These are phyloP conservation scores for Platyura marginata DNA, from an alignment of 1,140 invertebrate species.

Conservation along the genomic window DNA sequence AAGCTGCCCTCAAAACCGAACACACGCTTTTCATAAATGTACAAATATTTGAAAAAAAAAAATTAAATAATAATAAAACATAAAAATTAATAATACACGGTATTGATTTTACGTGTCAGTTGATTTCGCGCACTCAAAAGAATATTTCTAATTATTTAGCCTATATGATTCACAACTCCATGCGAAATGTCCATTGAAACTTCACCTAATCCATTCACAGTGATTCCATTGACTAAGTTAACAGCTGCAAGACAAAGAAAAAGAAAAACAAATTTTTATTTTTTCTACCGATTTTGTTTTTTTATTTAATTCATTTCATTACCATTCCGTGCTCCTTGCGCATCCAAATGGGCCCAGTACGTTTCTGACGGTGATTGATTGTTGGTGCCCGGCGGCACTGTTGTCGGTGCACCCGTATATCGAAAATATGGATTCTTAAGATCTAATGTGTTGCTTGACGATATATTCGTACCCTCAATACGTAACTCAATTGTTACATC, in stretches of 20 bases:
- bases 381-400: slow-evolving; percentile 75
- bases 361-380: slow-evolving; percentile 79
- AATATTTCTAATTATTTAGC: too few relatives aligned
- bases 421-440: slow-evolving; percentile 98
- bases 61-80: too few relatives aligned
- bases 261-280: slow-evolving; percentile 1
- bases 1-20: too few relatives aligned
- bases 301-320: too few relatives aligned
- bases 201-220: slow-evolving; percentile 56
- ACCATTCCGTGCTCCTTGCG: slow-evolving; percentile 27
- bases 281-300: too few relatives aligned
- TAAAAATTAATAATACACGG: too few relatives aligned
- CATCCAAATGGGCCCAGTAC: slow-evolving; percentile 74
- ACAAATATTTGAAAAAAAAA: too few relatives aligned
- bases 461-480: slow-evolving; percentile 64
- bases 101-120: too few relatives aligned
- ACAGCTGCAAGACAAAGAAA: slow-evolving; percentile 29
- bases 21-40: too few relatives aligned
- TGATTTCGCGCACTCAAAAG: too few relatives aligned
- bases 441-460: slow-evolving; percentile 81
- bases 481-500: slow-evolving; percentile 94
- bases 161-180: background rate
- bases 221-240: slow-evolving; percentile 64
- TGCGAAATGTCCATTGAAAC: slow-evolving; percentile 27
- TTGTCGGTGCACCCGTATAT: slow-evolving; percentile 72